Conservation (phyloP, 1,140 invertebrate genomes). For the Sarcophaga bullata region DNA sequence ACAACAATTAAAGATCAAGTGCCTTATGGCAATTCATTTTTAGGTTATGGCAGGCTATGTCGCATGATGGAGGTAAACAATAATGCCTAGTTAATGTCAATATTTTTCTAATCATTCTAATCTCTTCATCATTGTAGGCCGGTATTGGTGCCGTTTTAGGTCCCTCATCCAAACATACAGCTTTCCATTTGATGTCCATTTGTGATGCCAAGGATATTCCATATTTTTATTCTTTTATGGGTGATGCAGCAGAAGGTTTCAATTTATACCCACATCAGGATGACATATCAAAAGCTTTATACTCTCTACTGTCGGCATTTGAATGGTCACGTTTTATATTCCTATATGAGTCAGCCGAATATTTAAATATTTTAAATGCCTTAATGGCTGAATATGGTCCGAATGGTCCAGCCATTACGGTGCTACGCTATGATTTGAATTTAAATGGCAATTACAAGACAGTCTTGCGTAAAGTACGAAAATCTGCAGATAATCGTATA, state of each 20-base stretch:
- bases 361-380: conserved; percentile 78
- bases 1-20: conserved; percentile 54
- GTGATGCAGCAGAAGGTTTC: conserved; percentile 71
- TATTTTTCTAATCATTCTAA: neutral
- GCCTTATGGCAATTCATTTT: conserved; percentile 64
- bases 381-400: conserved; percentile 76
- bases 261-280: conserved; percentile 87
- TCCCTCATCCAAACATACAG: conserved; percentile 74
- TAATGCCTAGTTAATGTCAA: neutral
- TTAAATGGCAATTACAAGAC: conserved; percentile 64
- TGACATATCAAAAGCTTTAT: conserved; percentile 76
- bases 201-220: conserved; percentile 90
- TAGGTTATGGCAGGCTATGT: conserved; percentile 64
- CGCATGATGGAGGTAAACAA: conserved; percentile 63
- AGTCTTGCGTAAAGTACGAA: conserved; percentile 68
- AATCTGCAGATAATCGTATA: conserved; percentile 76
- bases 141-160: conserved; percentile 86
- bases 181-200: conserved; percentile 84
- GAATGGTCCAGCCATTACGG: conserved; percentile 68
- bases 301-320: conserved; percentile 77
- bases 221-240: conserved; percentile 80
- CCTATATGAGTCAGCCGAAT: conserved; percentile 81
- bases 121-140: conserved; percentile 58
- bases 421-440: conserved; percentile 69
- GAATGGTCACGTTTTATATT: conserved; percentile 89